These are phyloP conservation scores for Metellina segmentata DNA, from an alignment of 2,888 invertebrate species.

Conservation along the genomic window DNA sequence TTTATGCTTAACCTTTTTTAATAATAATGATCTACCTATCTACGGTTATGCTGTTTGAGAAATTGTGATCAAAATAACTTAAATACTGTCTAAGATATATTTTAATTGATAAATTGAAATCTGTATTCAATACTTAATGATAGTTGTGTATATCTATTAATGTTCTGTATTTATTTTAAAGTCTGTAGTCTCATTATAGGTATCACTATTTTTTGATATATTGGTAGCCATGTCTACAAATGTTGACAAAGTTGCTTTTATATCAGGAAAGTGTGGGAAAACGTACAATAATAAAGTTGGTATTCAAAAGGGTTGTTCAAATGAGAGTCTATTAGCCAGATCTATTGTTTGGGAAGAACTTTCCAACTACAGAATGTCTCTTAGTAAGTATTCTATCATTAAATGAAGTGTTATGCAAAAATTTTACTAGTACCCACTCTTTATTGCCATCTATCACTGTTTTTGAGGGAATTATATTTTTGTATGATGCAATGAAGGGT, in stretches of 20 bases:
- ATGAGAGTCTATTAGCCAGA: constrained; percentile 79
- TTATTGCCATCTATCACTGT: background rate
- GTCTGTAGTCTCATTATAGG: constrained; percentile 79
- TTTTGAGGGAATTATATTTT: no score
- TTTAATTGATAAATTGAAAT: no score
- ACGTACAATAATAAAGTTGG: constrained; percentile 77
- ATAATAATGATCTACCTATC: no score
- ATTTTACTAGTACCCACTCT: background rate
- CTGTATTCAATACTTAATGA: no score
- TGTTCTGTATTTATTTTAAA: no score
- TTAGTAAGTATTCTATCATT: constrained; percentile 78
- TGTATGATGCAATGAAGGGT: no score
- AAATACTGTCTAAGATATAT: no score
- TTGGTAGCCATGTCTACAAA: constrained; percentile 82
- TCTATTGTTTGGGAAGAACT: constrained; percentile 80
- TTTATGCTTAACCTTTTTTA: no score
- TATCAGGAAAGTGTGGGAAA: constrained; percentile 79
- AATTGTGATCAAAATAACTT: no score
- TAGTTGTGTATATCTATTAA: no score
- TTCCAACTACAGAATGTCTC: constrained; percentile 79
- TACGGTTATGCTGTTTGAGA: no score
- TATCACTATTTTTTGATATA: constrained; percentile 83
- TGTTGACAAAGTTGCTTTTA: constrained; percentile 80
- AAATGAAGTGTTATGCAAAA: background rate
- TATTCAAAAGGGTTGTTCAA: constrained; percentile 62